These are phyloP conservation scores for Atta cephalotes DNA, from an alignment of 1,140 invertebrate species.

Conservation along the genomic window DNA sequence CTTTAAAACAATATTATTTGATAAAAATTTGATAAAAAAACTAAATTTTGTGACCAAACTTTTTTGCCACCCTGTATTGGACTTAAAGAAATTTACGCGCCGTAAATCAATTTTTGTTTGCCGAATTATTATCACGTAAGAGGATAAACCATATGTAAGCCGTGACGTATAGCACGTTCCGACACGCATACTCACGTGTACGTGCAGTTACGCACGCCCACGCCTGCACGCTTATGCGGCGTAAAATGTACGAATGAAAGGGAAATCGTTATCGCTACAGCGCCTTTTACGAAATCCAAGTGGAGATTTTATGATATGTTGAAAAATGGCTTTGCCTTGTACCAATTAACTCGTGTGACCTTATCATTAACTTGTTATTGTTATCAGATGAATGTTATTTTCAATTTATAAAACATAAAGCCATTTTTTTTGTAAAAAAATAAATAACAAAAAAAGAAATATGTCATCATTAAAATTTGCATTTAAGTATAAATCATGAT, in stretches of 20 bases:
- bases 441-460: background rate
- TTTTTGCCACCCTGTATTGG: too few relatives aligned
- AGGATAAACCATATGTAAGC: background rate
- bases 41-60: too few relatives aligned
- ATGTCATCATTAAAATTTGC: slow-evolving; percentile 2
- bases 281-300: slow-evolving; percentile 74
- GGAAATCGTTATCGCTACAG: slow-evolving; percentile 73
- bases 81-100: background rate
- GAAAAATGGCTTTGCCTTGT: background rate
- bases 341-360: slow-evolving; percentile 22
- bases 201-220: slow-evolving; percentile 48
- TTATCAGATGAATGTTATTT: background rate
- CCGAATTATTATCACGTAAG: slow-evolving; percentile 25
- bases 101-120: background rate
- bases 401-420: background rate
- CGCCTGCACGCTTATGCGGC: slow-evolving; percentile 26
- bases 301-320: slow-evolving; percentile 35
- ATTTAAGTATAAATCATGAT: slow-evolving; percentile 17
- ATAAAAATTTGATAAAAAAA: too few relatives aligned
- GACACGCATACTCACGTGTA: slow-evolving; percentile 39
- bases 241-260: slow-evolving; percentile 70
- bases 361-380: background rate
- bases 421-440: background rate
- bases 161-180: slow-evolving; percentile 42
- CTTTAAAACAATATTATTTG: too few relatives aligned